Evolutionary conservation across 2,888 invertebrate genomes (phyloP).

Genomic region (Nemotelus pantherinus): DNA sequence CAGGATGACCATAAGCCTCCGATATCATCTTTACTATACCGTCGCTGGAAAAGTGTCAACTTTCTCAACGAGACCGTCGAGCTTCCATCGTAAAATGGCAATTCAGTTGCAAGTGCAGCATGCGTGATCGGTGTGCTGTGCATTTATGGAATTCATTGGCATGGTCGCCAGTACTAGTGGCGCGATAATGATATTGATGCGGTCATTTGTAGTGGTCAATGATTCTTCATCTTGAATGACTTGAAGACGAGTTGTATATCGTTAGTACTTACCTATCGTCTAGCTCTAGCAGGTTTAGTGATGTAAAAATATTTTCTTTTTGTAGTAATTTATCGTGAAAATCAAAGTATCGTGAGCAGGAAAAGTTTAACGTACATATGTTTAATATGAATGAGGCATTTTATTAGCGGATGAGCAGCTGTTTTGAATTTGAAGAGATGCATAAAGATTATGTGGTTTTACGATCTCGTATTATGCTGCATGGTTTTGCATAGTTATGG

Average conservation of each 20-base stretch:
- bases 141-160: neutral
- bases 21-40: conserved; percentile 17
- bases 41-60: conserved; percentile 24
- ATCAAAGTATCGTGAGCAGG: too few species aligned
- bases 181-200: neutral
- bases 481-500: too few species aligned
- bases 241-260: neutral
- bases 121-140: neutral
- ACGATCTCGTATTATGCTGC: too few species aligned
- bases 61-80: conserved; percentile 1
- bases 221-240: neutral
- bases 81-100: neutral
- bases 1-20: neutral
- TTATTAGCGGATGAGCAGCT: too few species aligned
- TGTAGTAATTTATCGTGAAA: too few species aligned
- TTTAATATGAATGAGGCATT: too few species aligned
- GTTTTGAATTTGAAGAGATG: too few species aligned
- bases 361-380: too few species aligned
- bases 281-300: too few species aligned
- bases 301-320: too few species aligned
- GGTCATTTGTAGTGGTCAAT: neutral
- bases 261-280: neutral
- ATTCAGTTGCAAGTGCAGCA: neutral
- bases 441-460: too few species aligned
- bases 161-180: neutral